phyloP scores from a whole-genome alignment of 2,888 invertebrate species.

The Metallyticus violacea region DNA sequence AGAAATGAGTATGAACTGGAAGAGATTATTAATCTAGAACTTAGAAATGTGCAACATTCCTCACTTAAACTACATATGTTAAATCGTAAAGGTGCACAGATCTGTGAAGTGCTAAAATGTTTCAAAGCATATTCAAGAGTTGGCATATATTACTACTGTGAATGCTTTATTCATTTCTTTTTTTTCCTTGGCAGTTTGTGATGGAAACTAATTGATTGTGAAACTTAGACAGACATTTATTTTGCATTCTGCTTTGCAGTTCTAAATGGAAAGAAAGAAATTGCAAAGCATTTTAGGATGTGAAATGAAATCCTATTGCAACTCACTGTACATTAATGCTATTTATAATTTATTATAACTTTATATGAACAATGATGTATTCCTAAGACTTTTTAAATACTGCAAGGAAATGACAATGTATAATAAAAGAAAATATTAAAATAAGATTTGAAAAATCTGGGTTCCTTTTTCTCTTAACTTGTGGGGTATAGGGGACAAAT shows the following conservation, averaged over 20 bases:
- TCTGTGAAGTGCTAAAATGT: not conserved
- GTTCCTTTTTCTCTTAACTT: not conserved
- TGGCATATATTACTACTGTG: not conserved
- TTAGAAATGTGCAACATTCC: not conserved
- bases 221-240: not conserved
- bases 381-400: not conserved
- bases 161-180: not conserved
- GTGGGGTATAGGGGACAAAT: not conserved
- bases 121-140: not conserved
- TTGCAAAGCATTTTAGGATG: not conserved
- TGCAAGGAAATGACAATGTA: constrained; percentile 5
- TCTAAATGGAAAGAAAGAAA: constrained; percentile 7
- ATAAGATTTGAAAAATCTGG: not conserved
- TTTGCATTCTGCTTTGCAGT: not conserved
- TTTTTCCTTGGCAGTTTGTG: not conserved
- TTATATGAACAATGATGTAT: not conserved
- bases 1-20: not conserved
- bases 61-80: not conserved
- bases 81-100: not conserved
- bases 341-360: constrained; percentile 13
- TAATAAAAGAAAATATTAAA: not conserved
- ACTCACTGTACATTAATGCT: not conserved
- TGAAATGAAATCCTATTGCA: not conserved
- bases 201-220: not conserved
- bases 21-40: not conserved